phyloP scores from a whole-genome alignment of 1,140 invertebrate species.

The Acromyrmex heyeri region DNA sequence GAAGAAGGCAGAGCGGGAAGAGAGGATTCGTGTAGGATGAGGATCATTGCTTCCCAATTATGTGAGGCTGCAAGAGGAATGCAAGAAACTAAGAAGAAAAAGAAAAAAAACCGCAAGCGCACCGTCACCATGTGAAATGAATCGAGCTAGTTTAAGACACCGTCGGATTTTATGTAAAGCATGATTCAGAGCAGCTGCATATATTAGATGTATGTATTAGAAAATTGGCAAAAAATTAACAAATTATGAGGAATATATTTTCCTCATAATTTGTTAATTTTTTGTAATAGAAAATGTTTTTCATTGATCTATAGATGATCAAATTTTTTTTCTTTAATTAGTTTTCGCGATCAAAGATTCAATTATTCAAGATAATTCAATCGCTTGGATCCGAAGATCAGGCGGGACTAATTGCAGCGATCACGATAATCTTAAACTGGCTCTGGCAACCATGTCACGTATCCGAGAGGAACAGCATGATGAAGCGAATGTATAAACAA shows the following conservation, averaged over 20 bases:
- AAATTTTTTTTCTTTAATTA: slow-evolving; percentile 3
- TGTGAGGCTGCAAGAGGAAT: slow-evolving; percentile 22
- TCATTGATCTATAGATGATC: not conserved
- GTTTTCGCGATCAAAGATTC: not conserved
- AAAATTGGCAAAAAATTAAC: slow-evolving; percentile 24
- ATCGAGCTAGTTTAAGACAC: slow-evolving; percentile 32
- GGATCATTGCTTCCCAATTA: slow-evolving; percentile 34
- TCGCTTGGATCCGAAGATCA: not conserved
- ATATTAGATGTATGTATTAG: slow-evolving; percentile 2
- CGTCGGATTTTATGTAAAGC: not conserved
- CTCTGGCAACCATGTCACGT: not conserved
- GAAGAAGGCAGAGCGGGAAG: not conserved
- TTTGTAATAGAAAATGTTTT: not conserved
- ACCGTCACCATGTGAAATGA: not conserved
- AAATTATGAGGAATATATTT: not conserved
- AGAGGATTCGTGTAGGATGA: slow-evolving; percentile 6
- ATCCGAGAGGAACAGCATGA: slow-evolving; percentile 47
- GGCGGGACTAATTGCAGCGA: not conserved
- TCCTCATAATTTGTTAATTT: too few species aligned
- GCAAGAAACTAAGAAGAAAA: slow-evolving; percentile 32
- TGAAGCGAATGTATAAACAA: slow-evolving; percentile 79
- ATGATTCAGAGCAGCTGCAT: slow-evolving; percentile 10
- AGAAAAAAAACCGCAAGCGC: not conserved
- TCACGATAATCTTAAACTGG: slow-evolving; percentile 28
- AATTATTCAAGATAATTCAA: too few species aligned